These are phyloP conservation scores for Oopsacas minuta DNA, from an alignment of 37 sponge, comb jelly and placozoan genomes.

Conservation along the genomic window DNA sequence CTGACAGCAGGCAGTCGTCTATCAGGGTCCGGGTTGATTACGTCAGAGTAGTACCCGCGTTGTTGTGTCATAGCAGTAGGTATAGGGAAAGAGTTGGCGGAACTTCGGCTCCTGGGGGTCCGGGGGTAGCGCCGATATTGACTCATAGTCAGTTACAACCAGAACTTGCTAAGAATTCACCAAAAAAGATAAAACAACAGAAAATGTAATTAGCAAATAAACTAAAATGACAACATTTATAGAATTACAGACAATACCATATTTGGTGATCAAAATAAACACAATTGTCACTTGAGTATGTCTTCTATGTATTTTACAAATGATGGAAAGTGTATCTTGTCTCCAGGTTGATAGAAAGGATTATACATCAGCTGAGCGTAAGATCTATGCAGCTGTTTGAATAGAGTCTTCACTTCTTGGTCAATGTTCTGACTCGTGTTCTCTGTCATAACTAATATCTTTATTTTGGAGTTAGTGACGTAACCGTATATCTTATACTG, in stretches of 20 bases:
- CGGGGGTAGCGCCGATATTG: slow-evolving; percentile 15
- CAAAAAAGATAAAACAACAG: too few relatives aligned
- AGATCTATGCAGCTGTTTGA: slow-evolving; percentile 70
- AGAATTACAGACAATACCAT: neutral
- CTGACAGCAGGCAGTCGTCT: neutral
- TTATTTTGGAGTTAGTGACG: slow-evolving; percentile 88
- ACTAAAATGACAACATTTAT: neutral
- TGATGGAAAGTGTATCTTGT: slow-evolving; percentile 49
- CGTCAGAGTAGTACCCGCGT: slow-evolving; percentile 16
- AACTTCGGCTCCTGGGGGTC: slow-evolving; percentile 11
- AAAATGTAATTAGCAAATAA: too few relatives aligned
- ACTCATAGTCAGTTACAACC: neutral
- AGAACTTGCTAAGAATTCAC: too few relatives aligned
- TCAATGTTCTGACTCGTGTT: slow-evolving; percentile 57
- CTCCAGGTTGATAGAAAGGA: slow-evolving; percentile 84
- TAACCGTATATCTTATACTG: slow-evolving; percentile 97
- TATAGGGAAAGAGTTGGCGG: slow-evolving; percentile 13
- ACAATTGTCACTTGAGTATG: neutral
- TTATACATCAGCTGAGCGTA: slow-evolving; percentile 75
- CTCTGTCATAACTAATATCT: slow-evolving; percentile 72
- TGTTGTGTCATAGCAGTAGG: neutral
- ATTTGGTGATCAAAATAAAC: neutral
- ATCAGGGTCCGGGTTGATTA: neutral
- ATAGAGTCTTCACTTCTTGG: slow-evolving; percentile 64
- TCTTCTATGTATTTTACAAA: slow-evolving; percentile 10